These are phyloP conservation scores for Chloroclysta siterata DNA, from an alignment of 2,888 invertebrate genomes.

Conservation along the genomic window DNA sequence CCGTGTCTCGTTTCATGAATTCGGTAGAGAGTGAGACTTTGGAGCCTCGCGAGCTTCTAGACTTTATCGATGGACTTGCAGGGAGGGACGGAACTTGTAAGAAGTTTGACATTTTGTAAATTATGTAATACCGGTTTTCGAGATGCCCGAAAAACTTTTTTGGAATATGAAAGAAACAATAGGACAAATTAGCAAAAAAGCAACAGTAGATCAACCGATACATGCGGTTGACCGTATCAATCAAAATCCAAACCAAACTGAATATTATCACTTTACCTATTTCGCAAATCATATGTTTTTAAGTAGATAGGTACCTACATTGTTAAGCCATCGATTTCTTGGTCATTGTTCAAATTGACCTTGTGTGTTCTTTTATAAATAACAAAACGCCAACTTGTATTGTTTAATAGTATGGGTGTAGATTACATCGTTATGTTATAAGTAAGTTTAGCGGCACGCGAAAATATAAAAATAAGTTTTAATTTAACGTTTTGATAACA, in stretches of 20 bases:
- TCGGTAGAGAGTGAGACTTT: conserved; percentile 57
- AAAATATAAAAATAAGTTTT: conserved; percentile 24
- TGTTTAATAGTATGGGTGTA: conserved; percentile 43
- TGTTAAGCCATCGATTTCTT: conserved; percentile 32
- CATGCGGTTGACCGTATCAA: conserved; percentile 6
- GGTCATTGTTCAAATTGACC: conserved; percentile 32
- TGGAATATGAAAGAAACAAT: too few species aligned
- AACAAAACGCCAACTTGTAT: conserved; percentile 40
- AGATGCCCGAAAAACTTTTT: neutral
- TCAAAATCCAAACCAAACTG: conserved; percentile 23
- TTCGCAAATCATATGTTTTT: conserved; percentile 33
- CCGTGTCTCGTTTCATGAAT: conserved; percentile 65
- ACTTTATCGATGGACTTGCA: conserved; percentile 41
- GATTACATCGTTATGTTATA: conserved; percentile 42
- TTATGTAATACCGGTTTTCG: neutral
- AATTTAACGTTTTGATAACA: neutral
- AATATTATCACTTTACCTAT: conserved; percentile 1
- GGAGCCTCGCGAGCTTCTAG: conserved; percentile 43
- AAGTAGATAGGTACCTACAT: neutral
- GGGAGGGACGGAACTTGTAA: conserved; percentile 42
- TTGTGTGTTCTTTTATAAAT: conserved; percentile 33
- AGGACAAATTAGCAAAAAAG: neutral
- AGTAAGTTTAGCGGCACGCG: conserved; percentile 46
- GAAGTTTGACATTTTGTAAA: conserved; percentile 30
- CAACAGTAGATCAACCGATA: neutral